phyloP scores from a whole-genome alignment of 2,113 vertebrate genomes.

The Tyrannus savana region DNA sequence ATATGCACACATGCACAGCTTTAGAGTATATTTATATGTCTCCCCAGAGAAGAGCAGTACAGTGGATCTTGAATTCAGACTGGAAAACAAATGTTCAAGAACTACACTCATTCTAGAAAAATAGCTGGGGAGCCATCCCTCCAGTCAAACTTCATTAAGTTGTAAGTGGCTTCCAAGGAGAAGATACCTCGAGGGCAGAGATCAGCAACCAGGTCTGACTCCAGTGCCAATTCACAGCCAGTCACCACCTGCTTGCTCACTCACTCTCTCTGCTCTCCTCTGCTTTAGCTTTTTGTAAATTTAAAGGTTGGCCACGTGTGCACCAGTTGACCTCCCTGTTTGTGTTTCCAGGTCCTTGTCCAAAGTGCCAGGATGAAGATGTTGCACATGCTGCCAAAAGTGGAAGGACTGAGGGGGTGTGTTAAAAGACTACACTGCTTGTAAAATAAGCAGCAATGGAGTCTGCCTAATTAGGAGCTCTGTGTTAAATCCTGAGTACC shows the following conservation, averaged over 20 bases:
- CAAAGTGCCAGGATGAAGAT: neutral
- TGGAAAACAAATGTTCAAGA: neutral
- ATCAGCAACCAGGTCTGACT: neutral
- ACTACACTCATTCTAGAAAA: neutral
- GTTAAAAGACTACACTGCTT: neutral
- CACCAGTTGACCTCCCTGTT: neutral
- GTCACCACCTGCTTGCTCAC: neutral
- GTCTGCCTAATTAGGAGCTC: neutral
- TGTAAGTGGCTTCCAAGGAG: neutral
- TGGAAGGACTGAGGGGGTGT: neutral
- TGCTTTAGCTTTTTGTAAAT: neutral
- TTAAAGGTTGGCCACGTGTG: neutral
- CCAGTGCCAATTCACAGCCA: neutral
- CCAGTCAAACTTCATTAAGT: neutral
- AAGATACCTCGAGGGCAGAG: neutral
- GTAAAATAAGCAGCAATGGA: neutral
- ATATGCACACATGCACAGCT: neutral
- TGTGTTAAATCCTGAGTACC: neutral
- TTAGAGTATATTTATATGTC: neutral
- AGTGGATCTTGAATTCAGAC: neutral
- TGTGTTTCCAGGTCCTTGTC: neutral
- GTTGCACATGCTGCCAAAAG: neutral
- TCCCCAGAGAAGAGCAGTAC: neutral
- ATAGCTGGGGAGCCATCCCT: neutral
- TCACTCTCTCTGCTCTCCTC: neutral